phyloP scores from a whole-genome alignment of 2,113 vertebrate genomes.

The Microcebus ravelobensis region DNA sequence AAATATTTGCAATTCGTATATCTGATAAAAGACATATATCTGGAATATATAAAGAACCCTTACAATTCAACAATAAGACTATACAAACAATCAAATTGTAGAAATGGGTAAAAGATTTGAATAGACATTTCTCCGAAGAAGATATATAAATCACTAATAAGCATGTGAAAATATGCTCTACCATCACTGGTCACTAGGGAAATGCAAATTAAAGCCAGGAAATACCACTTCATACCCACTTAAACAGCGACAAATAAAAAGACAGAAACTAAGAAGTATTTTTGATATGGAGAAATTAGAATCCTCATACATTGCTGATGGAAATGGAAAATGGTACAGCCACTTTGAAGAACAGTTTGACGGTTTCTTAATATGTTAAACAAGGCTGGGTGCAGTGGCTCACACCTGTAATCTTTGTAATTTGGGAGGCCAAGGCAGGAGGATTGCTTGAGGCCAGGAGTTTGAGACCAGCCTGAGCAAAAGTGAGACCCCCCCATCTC shows the following conservation, averaged over 20 bases:
- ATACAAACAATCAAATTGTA: not conserved
- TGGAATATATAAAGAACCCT: not conserved
- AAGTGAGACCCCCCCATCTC: too few species aligned
- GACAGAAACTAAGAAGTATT: not conserved
- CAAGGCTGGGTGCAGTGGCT: too few species aligned
- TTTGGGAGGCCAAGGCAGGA: too few species aligned
- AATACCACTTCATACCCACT: not conserved
- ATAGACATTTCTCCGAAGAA: not conserved
- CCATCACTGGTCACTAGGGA: not conserved
- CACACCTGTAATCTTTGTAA: too few species aligned
- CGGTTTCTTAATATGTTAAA: slow-evolving; percentile 26
- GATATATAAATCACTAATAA: not conserved
- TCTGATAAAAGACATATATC: not conserved
- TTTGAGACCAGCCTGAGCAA: too few species aligned
- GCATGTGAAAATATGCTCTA: not conserved
- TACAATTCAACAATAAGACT: not conserved
- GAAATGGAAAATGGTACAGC: not conserved
- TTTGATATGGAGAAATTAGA: not conserved
- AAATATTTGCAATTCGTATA: not conserved
- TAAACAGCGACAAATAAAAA: not conserved
- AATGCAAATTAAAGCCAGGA: not conserved
- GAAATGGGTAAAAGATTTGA: slow-evolving; percentile 5
- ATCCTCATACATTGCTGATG: not conserved
- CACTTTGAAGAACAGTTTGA: not conserved
- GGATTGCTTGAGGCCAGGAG: too few species aligned